phyloP scores from a whole-genome alignment of 2,113 vertebrate genomes.

The Siniperca knerii region DNA sequence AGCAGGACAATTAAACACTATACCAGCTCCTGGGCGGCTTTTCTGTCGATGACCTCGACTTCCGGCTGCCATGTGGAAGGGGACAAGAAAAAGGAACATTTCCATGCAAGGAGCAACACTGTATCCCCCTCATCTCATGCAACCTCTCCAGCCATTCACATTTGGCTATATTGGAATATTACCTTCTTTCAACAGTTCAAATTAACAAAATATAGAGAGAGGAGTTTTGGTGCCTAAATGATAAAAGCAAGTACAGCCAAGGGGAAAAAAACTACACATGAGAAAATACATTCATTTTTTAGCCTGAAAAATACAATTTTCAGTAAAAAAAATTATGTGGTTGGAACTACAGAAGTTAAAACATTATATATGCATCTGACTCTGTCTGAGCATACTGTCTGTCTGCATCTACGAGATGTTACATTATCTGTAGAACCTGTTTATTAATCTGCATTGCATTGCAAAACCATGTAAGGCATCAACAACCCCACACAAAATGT shows the following conservation, averaged over 20 bases:
- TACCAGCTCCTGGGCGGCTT: background rate
- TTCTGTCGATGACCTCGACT: slow-evolving; percentile 33
- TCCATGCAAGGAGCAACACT: background rate
- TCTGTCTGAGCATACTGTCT: background rate
- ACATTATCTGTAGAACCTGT: background rate
- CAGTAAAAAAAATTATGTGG: background rate
- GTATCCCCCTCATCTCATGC: background rate
- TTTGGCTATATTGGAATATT: background rate
- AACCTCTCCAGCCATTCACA: background rate
- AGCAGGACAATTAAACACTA: slow-evolving; percentile 2
- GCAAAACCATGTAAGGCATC: background rate
- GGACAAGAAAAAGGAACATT: background rate
- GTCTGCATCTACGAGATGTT: background rate
- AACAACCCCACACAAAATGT: background rate
- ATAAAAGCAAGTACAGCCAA: background rate
- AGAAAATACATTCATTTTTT: background rate
- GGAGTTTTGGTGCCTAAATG: background rate
- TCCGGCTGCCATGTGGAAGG: slow-evolving; percentile 1
- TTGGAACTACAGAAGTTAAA: background rate
- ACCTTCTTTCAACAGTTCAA: background rate
- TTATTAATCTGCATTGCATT: background rate
- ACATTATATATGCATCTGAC: background rate
- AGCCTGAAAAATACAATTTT: background rate
- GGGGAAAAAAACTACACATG: background rate
- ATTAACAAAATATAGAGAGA: background rate